A percentile compares a stretch with the other conserved stretches of the same genome.
phyloP scores from a whole-genome alignment of 2,888 invertebrate species.

The Hemithea aestivaria region DNA sequence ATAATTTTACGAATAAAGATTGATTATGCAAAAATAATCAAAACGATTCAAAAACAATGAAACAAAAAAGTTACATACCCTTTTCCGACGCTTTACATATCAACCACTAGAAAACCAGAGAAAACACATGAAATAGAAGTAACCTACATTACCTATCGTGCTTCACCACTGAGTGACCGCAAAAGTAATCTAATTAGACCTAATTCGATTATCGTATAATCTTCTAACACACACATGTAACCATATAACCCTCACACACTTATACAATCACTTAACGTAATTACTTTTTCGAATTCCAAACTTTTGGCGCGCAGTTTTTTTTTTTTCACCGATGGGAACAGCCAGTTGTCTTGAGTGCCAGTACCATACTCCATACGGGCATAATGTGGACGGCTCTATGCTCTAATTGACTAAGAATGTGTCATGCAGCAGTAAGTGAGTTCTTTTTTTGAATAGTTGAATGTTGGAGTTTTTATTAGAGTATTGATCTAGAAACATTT shows the following conservation, averaged over 20 bases:
- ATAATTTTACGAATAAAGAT: too few species aligned
- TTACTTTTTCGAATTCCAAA: constrained; percentile 3
- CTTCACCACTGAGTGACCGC: constrained; percentile 37
- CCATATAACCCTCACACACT: constrained; percentile 19
- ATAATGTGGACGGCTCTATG: constrained; percentile 56
- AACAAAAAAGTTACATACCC: too few species aligned
- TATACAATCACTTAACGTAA: not conserved
- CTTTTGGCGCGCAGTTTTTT: constrained; percentile 15
- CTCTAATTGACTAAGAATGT: constrained; percentile 73
- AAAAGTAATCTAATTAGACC: constrained; percentile 67
- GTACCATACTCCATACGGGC: constrained; percentile 36
- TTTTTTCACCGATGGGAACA: constrained; percentile 35
- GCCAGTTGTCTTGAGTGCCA: constrained; percentile 60
- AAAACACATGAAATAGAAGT: constrained; percentile 24
- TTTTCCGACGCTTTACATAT: not conserved
- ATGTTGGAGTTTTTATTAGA: constrained; percentile 13
- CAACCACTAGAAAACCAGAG: constrained; percentile 10
- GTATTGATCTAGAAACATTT: too few species aligned
- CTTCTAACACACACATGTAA: constrained; percentile 38
- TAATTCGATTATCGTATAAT: constrained; percentile 70
- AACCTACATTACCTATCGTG: constrained; percentile 44
- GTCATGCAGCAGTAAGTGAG: constrained; percentile 64
- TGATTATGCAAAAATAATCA: too few species aligned
- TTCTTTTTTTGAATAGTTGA: constrained; percentile 37
- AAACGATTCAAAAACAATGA: too few species aligned